Conservation (phyloP, 2,888 invertebrate genomes). For the Merodon equestris region DNA sequence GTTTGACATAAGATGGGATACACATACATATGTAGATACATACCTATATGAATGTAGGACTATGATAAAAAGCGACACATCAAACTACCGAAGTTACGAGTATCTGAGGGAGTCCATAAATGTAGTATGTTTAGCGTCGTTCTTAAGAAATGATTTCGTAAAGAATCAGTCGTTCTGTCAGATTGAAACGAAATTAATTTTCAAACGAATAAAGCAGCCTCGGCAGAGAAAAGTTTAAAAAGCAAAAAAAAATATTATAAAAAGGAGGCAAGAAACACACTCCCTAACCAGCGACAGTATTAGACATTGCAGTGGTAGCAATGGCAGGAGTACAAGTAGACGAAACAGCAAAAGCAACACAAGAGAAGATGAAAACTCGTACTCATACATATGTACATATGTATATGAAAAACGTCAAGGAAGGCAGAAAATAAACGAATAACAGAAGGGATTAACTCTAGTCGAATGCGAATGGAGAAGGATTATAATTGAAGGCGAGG, state of each 20-base stretch:
- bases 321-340: slow-evolving; percentile 9
- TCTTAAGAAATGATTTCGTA: slow-evolving; percentile 56
- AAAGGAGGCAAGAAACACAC: slow-evolving; percentile 4
- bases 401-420: not conserved
- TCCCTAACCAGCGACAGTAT: slow-evolving; percentile 20
- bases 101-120: slow-evolving; percentile 52
- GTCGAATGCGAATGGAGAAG: slow-evolving; percentile 57
- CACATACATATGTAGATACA: not conserved
- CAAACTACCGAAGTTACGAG: slow-evolving; percentile 31
- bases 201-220: slow-evolving; percentile 49
- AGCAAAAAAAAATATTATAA: slow-evolving; percentile 7
- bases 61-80: slow-evolving; percentile 23
- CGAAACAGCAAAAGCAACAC: too few relatives aligned
- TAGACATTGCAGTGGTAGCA: not conserved
- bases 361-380: slow-evolving; percentile 14
- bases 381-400: slow-evolving; percentile 15
- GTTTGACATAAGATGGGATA: too few relatives aligned
- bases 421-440: slow-evolving; percentile 33
- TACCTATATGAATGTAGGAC: not conserved
- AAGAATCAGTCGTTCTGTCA: slow-evolving; percentile 58
- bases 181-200: slow-evolving; percentile 65
- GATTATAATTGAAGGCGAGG: slow-evolving; percentile 60
- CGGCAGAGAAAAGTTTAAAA: not conserved
- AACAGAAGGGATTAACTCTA: slow-evolving; percentile 58
- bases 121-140: slow-evolving; percentile 47